These are phyloP conservation scores for Distichodus sexfasciatus DNA, from an alignment of 2,797 vertebrate genomes.

Conservation along the genomic window DNA sequence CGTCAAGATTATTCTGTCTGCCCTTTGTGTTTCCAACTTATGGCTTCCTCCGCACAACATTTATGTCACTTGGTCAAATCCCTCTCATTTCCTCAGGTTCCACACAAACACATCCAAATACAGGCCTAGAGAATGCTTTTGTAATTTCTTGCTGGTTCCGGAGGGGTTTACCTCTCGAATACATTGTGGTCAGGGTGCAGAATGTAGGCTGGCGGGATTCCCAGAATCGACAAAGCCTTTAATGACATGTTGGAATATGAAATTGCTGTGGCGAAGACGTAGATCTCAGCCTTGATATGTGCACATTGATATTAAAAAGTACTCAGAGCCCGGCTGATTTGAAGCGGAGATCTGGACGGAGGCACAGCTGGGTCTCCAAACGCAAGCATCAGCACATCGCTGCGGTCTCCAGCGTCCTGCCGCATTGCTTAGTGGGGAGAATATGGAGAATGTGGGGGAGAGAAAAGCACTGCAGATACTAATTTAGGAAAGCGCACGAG, in stretches of 20 bases:
- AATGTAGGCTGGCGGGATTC: constrained; percentile 40
- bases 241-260: constrained; percentile 45
- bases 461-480: constrained; percentile 25
- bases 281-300: constrained; percentile 36
- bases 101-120: constrained; percentile 18
- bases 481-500: constrained; percentile 27
- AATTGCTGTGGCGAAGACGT: constrained; percentile 31
- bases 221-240: constrained; percentile 40
- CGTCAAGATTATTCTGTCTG: neutral
- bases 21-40: neutral
- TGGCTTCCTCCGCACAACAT: neutral
- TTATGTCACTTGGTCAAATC: neutral
- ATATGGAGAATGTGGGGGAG: constrained; percentile 20
- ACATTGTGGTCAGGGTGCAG: constrained; percentile 28
- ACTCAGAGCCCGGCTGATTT: constrained; percentile 12
- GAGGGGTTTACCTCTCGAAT: constrained; percentile 18
- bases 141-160: constrained; percentile 27
- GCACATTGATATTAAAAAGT: constrained; percentile 33
- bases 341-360: constrained; percentile 9
- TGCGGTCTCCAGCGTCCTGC: constrained; percentile 29
- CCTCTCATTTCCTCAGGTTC: neutral
- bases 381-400: constrained; percentile 39
- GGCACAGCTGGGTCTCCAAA: constrained; percentile 29
- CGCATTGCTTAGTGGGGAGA: constrained; percentile 43
- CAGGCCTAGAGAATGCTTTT: constrained; percentile 22